These are phyloP conservation scores for Drosophila auraria DNA, from an alignment of 1,140 invertebrate species.

Conservation along the genomic window DNA sequence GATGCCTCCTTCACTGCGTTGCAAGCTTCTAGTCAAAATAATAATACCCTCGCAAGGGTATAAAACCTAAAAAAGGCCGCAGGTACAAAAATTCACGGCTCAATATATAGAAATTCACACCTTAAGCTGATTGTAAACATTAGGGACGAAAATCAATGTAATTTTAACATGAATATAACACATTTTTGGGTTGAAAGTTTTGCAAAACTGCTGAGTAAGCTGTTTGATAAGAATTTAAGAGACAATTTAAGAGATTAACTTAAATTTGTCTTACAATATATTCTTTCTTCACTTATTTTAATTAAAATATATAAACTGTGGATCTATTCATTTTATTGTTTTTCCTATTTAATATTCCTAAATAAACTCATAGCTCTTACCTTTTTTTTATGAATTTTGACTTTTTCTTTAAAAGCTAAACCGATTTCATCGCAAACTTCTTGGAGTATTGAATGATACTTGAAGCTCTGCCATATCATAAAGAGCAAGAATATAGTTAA, in stretches of 20 bases:
- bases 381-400: background rate
- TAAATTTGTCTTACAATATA: background rate
- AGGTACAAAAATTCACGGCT: background rate
- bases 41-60: no score
- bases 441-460: background rate
- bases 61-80: background rate
- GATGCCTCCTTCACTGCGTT: no score
- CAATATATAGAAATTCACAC: constrained; percentile 17
- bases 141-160: background rate
- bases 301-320: no score
- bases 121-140: background rate
- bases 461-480: background rate
- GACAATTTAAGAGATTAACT: no score
- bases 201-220: background rate
- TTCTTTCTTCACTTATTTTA: background rate
- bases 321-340: no score
- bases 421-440: background rate
- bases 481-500: constrained; percentile 5
- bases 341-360: background rate
- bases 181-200: background rate
- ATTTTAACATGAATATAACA: background rate
- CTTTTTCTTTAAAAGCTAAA: background rate
- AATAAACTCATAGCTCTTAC: constrained; percentile 3
- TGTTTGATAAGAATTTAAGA: background rate
- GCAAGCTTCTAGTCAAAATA: no score